Percentiles rank a stretch among this genome's conserved stretches.
These are phyloP conservation scores for Ia io DNA, from an alignment of 2,113 vertebrate genomes.

Conservation along the genomic window DNA sequence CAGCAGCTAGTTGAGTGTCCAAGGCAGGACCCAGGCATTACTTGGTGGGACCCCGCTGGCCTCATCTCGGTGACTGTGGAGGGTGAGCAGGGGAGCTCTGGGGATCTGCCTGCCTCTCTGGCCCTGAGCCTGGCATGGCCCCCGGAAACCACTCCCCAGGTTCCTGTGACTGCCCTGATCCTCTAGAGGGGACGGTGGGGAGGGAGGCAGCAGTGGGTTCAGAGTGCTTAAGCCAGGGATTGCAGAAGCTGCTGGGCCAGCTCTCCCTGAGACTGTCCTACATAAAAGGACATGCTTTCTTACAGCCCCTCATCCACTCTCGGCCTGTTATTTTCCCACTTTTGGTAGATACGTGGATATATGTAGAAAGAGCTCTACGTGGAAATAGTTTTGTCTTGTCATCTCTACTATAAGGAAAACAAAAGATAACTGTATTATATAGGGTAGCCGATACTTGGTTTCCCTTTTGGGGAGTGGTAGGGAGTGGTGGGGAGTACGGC, in stretches of 20 bases:
- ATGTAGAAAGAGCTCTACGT: too few species aligned
- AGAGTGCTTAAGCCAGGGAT: background rate
- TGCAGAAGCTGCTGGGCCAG: background rate
- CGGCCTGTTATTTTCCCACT: background rate
- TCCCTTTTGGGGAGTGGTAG: background rate
- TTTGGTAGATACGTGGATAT: background rate
- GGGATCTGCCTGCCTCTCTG: background rate
- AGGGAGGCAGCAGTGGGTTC: background rate
- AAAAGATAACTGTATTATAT: background rate
- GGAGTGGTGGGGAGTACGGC: background rate
- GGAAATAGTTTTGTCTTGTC: background rate
- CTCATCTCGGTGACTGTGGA: background rate
- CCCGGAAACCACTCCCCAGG: rapidly evolving
- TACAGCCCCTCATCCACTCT: background rate
- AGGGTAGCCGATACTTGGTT: background rate
- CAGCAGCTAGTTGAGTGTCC: background rate
- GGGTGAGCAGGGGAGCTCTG: background rate
- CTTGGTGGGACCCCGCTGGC: background rate
- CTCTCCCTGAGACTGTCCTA: background rate
- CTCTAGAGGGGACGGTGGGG: background rate
- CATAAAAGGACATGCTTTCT: background rate
- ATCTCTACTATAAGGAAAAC: background rate
- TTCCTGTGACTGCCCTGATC: rapidly evolving
- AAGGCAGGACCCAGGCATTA: background rate
- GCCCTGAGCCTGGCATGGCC: background rate